Base-by-base conservation (phyloP, 2,113 vertebrate genomes). In the Coptodon rendalli region DNA sequence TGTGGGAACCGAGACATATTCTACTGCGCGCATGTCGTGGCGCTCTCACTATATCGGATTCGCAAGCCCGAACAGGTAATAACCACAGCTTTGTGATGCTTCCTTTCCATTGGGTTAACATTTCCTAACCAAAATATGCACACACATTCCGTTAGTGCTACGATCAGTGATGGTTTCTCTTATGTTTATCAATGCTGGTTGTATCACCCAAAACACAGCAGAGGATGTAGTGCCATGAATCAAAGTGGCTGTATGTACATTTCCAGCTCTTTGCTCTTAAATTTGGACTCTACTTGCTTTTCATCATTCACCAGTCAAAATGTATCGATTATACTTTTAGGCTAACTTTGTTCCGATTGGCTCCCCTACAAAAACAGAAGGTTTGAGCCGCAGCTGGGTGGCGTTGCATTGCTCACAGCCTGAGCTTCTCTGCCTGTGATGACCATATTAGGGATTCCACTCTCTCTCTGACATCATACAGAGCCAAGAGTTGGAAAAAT, bases 1-100 rank as follows among this genome's bases (percentile, higher is more conserved):
- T 99, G 98, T 3, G 99, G 98, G 71, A 99, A 99, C 96, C 97
- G 98, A 83, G 99, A 99, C 95, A 99, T 99, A 93, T 99, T 99
- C 96, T 99, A 99, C 93, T 99, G 99, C 6, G 98, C 99, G 50
- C 99, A 99, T 0, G 99, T 99, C 66, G 99, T 99, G 94, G 99
- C 99, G 1, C 98, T 99, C 80, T 99, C 99, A 1, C 97, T 99
- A 78, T 99, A 99, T 95, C 97, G 99, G 83, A 99, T 99, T 93
- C 98, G 99, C 92, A 99, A 98, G 89, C 98, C 99, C 2, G 99
- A 99, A 85, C 98, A 98, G 97, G 95, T 96, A 92, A 81, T 8
- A 29, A 27, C 17, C 17, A 48, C 36, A 24, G 22, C 81, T 22
- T 10, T 38, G 17, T 19, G 40, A 50, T 80, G 19, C 27, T 50